Evolutionary conservation across 37 sponge, comb jelly and placozoan genomes (phyloP), one percentile per base, ranked within the genome.

Genomic region (Lycopodina hypogea): DNA sequence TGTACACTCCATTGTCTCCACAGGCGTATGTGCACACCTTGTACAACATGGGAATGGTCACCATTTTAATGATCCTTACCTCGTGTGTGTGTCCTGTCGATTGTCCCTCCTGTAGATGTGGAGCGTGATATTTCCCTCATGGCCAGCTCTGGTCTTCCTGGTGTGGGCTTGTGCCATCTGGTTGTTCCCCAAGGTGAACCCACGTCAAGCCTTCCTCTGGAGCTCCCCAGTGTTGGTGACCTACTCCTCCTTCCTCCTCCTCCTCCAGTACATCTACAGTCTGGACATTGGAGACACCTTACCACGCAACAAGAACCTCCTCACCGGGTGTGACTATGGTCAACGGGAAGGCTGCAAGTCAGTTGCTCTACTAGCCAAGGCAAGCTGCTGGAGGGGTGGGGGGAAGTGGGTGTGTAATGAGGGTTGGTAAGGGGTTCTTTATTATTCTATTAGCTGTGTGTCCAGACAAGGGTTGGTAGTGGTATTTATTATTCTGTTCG

Each of bases 121-220:
- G 92, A 83, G 84, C 74, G 83, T 91, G 26, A 56, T 88, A 40
- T 91, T 71, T 55, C 83, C 83, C 4, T 91, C 89, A 21, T 87
- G 90, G 92, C 71, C 73, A 0, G 39, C 91, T 8, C 67, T 90
- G 1, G 68, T 87, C 28, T 83, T 91, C 35, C 81, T 91, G 23
- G 41, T 87, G 37, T 91, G 92, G 92, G 76, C 92, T 4, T 87
- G 76, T 37, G 48, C 45, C 37, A 84, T 91, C 34, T 91, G 92
- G 92, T 56, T 91, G 34, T 59, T 84, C 69, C 90, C 90, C n/a
- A 50, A 33, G 26, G 4, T 79, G 15, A 72, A 45, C 45, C 81
- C 90, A 0, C 69, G 51, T 28, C 28, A 67, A 40, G 68, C 86
- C 56, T 69, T 89, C 71, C 69, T 77, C 76, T 84, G 41, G 75